Conservation (phyloP, 2,113 vertebrate species). For the Pseudorhombus dupliciocellatus region DNA sequence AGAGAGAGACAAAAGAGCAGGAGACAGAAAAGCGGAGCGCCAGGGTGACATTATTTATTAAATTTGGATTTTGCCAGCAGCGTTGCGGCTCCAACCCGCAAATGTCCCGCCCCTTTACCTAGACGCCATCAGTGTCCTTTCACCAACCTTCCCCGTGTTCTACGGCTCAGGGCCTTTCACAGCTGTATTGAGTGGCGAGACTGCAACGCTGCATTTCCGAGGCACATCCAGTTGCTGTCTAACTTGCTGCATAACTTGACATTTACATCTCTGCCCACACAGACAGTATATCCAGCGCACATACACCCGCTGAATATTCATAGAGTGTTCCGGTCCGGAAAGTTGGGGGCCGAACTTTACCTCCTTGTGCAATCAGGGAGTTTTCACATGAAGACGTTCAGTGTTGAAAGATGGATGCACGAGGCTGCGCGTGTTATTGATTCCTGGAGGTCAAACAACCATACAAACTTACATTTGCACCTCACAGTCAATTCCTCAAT, state of each 20-base stretch:
- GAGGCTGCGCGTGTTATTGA: background rate
- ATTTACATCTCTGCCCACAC: slow-evolving; percentile 55
- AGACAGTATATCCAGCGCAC: slow-evolving; percentile 15
- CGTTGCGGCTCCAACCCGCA: slow-evolving; percentile 29
- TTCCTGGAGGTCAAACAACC: no score
- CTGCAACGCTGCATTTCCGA: background rate
- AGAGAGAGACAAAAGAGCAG: slow-evolving; percentile 36
- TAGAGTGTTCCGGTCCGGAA: background rate
- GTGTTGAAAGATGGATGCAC: background rate
- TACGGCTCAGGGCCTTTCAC: slow-evolving; percentile 11
- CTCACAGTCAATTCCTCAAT: no score
- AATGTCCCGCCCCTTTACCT: slow-evolving; percentile 21
- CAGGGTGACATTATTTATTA: background rate
- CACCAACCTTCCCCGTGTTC: background rate
- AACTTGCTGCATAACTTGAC: slow-evolving; percentile 53
- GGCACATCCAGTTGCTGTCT: slow-evolving; percentile 20
- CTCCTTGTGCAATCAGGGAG: background rate
- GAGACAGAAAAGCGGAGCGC: slow-evolving; percentile 16
- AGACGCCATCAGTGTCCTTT: slow-evolving; percentile 15
- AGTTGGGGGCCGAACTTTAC: background rate
- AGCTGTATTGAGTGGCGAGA: slow-evolving; percentile 15
- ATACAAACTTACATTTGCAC: no score
- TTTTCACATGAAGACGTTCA: background rate
- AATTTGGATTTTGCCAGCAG: background rate
- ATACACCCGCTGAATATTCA: slow-evolving; percentile 25